Percentiles rank a stretch among this genome's conserved stretches.
These are phyloP conservation scores for Platichthys flesus DNA, from an alignment of 2,113 vertebrate genomes.

Conservation along the genomic window DNA sequence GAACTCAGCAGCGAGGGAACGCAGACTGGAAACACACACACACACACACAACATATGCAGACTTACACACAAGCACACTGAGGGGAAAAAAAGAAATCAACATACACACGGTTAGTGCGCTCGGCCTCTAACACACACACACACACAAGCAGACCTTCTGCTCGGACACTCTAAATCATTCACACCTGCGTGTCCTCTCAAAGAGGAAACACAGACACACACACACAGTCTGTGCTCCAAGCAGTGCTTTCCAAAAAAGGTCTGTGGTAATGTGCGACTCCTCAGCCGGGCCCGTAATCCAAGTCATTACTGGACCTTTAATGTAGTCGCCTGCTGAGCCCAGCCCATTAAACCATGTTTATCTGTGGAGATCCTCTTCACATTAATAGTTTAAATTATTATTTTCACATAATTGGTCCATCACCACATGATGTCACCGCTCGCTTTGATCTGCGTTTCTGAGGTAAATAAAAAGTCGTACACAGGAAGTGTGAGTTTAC, in stretches of 20 bases:
- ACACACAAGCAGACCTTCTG: conserved; percentile 23
- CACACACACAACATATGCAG: conserved; percentile 29
- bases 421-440: conserved; percentile 9
- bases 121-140: conserved; percentile 26
- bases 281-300: conserved; percentile 21
- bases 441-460: conserved; percentile 12
- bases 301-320: conserved; percentile 36
- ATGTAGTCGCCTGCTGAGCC: conserved; percentile 6
- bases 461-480: conserved; percentile 23
- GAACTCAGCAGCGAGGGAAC: conserved; percentile 55
- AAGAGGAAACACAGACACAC: conserved; percentile 48
- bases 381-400: conserved; percentile 36
- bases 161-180: conserved; percentile 75
- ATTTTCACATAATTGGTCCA: conserved; percentile 8
- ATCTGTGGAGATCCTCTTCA: conserved; percentile 14
- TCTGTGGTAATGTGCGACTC: neutral
- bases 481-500: conserved; percentile 15
- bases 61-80: conserved; percentile 8
- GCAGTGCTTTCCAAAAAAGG: conserved; percentile 17
- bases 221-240: conserved; percentile 37
- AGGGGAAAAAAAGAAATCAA: conserved; percentile 20
- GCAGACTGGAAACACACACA: conserved; percentile 45
- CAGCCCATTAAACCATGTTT: conserved; percentile 15
- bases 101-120: conserved; percentile 31
- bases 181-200: conserved; percentile 72